phyloP scores from a whole-genome alignment of 1,140 invertebrate species.

The Dreissena polymorpha region DNA sequence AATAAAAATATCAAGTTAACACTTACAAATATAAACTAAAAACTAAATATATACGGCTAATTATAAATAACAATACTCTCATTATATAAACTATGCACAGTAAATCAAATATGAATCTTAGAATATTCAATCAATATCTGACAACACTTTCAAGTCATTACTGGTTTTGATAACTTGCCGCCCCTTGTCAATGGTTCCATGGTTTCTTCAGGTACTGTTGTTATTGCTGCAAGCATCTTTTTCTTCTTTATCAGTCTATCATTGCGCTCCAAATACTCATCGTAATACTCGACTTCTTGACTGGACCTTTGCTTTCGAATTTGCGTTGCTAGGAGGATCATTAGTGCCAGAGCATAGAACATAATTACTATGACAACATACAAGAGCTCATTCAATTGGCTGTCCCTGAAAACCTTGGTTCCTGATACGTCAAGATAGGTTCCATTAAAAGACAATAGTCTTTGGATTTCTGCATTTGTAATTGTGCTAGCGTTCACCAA shows the following conservation, averaged over 20 bases:
- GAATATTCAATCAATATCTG: no score
- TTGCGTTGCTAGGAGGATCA: conserved; percentile 75
- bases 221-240: conserved; percentile 42
- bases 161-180: no score
- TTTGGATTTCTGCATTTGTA: conserved; percentile 23
- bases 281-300: conserved; percentile 74
- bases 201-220: conserved; percentile 38
- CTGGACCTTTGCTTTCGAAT: conserved; percentile 70
- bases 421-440: conserved; percentile 62
- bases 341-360: conserved; percentile 75
- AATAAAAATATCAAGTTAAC: no score
- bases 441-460: conserved; percentile 60
- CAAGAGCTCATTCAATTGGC: conserved; percentile 72
- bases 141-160: no score
- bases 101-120: no score
- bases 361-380: conserved; percentile 76
- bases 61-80: no score
- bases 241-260: conserved; percentile 61
- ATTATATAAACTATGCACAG: no score
- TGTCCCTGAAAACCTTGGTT: conserved; percentile 67
- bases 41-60: no score
- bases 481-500: conserved; percentile 39
- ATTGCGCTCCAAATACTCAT: conserved; percentile 73
- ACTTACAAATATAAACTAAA: no score
- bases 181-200: neutral